Evolutionary conservation across 2,113 vertebrate species (phyloP).

Genomic region (Actenoides lindsayi): DNA sequence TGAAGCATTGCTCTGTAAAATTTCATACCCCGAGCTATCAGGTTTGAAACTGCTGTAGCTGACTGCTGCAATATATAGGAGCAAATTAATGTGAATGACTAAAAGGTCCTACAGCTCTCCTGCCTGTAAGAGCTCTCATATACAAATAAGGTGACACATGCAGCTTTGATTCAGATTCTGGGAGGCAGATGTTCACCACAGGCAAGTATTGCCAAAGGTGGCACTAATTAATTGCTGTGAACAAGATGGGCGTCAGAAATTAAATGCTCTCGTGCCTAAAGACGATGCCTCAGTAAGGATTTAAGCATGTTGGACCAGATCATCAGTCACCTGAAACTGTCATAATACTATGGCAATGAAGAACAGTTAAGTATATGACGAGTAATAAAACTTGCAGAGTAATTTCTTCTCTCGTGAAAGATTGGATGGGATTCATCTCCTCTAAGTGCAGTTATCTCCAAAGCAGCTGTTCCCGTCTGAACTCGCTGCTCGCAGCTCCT

Average conservation of each 20-base stretch:
- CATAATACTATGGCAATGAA: neutral
- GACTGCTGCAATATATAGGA: slow-evolving; percentile 11
- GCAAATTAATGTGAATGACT: neutral
- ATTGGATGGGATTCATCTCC: neutral
- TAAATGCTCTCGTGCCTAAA: neutral
- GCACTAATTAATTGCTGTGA: slow-evolving; percentile 31
- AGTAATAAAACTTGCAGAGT: neutral
- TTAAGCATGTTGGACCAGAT: neutral
- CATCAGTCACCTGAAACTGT: neutral
- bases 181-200: neutral
- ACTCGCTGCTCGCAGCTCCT: neutral
- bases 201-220: neutral
- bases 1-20: neutral
- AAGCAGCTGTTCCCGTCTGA: neutral
- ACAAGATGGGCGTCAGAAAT: neutral
- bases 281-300: neutral
- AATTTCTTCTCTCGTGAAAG: neutral
- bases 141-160: neutral
- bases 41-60: neutral
- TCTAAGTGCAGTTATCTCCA: neutral
- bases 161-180: neutral
- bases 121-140: neutral
- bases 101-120: neutral
- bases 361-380: neutral
- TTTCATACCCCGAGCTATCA: neutral